These are phyloP conservation scores for Protobothrops flavoviridis DNA, from an alignment of 2,113 vertebrate genomes.

Conservation along the genomic window DNA sequence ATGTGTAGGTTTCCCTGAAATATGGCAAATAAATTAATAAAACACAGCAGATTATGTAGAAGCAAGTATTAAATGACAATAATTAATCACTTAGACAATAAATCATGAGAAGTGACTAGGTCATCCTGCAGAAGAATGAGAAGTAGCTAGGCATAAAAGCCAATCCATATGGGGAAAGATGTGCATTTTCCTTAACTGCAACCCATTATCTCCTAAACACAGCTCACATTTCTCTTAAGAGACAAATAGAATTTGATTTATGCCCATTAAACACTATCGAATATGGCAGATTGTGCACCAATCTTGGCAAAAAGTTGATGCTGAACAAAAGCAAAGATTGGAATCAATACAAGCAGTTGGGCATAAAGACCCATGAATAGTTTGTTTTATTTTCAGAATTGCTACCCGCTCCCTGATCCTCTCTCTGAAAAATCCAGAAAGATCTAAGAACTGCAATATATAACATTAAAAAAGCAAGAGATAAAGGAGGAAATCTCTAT, in stretches of 20 bases:
- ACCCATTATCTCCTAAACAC: conserved; percentile 6
- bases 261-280: not conserved
- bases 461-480: conserved; percentile 15
- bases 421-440: conserved; percentile 9
- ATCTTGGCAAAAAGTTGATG: conserved; percentile 16
- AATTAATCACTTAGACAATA: not conserved
- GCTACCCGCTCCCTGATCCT: not conserved
- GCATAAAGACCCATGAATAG: conserved; percentile 39
- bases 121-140: not conserved
- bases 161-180: not conserved
- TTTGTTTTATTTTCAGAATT: conserved; percentile 33
- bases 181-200: not conserved
- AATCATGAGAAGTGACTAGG: not conserved
- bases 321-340: conserved; percentile 17
- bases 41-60: not conserved
- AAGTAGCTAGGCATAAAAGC: not conserved
- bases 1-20: not conserved
- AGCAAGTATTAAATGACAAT: not conserved
- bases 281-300: too few species aligned
- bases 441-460: not conserved
- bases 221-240: not conserved
- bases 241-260: conserved; percentile 9
- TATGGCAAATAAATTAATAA: not conserved
- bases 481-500: not conserved
- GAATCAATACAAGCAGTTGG: conserved; percentile 26